These are phyloP conservation scores for Apostichopus californicus DNA, from an alignment of 35 echinoderm and acorn worm species.

Conservation along the genomic window DNA sequence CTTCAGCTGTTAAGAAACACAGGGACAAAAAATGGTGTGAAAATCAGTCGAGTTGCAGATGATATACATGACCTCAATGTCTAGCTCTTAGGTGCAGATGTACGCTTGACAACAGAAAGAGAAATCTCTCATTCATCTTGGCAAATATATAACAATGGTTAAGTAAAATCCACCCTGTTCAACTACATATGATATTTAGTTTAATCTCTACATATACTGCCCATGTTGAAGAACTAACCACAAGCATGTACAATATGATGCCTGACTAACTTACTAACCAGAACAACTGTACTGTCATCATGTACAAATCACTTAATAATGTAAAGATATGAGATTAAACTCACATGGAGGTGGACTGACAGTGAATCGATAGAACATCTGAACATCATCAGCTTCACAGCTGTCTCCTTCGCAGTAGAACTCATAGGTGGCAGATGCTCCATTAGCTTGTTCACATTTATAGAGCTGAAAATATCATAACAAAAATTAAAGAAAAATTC, in stretches of 20 bases:
- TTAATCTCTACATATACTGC: no score
- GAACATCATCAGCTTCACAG: conserved; percentile 76
- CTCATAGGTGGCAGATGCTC: conserved; percentile 52
- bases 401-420: conserved; percentile 80
- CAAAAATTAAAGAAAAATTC: no score
- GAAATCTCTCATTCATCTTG: no score
- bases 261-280: no score
- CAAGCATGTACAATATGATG: no score
- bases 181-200: no score
- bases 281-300: no score
- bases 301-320: no score
- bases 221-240: no score
- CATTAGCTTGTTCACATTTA: conserved; percentile 73
- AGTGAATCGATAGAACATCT: conserved; percentile 69
- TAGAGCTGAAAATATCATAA: conserved; percentile 40
- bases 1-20: conserved; percentile 45
- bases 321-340: not conserved
- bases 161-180: no score
- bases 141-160: no score
- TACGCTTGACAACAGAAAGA: no score
- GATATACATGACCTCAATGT: not conserved
- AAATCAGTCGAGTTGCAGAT: not conserved
- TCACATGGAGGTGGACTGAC: conserved; percentile 75
- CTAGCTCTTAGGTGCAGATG: not conserved
- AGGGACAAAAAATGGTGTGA: not conserved